These are phyloP conservation scores for Troides oblongomaculatus DNA, from an alignment of 2,888 invertebrate genomes.

Conservation along the genomic window DNA sequence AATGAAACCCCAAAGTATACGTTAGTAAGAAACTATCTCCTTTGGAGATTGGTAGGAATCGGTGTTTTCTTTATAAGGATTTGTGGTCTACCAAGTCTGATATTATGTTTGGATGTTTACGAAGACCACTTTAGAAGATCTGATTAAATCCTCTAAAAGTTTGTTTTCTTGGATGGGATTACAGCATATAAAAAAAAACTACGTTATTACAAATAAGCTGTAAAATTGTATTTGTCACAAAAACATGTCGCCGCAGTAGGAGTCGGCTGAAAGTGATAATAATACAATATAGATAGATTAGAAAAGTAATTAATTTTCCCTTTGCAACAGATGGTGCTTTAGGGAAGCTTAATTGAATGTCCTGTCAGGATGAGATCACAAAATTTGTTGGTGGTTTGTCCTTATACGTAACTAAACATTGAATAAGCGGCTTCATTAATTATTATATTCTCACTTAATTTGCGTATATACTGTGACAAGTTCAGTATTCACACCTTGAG, in stretches of 20 bases:
- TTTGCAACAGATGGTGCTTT: slow-evolving; percentile 22
- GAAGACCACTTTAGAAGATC: no score
- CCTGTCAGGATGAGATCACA: slow-evolving; percentile 22
- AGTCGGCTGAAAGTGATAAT: slow-evolving; percentile 10
- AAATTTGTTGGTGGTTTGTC: slow-evolving; percentile 24
- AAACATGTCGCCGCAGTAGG: slow-evolving; percentile 8
- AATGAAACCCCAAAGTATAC: no score
- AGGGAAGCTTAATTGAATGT: slow-evolving; percentile 23
- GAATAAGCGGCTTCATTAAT: slow-evolving; percentile 16
- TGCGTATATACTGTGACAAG: slow-evolving; percentile 17
- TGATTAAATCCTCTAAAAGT: no score
- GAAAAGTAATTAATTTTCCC: slow-evolving; percentile 22
- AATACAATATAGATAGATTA: slow-evolving; percentile 18
- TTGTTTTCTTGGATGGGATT: not conserved
- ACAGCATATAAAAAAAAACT: not conserved
- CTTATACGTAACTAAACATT: slow-evolving; percentile 20
- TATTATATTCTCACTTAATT: slow-evolving; percentile 18
- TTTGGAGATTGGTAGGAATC: no score
- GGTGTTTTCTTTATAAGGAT: no score
- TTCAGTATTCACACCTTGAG: slow-evolving; percentile 9
- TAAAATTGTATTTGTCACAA: not conserved
- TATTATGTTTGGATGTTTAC: no score
- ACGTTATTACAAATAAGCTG: not conserved
- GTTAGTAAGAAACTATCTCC: no score
- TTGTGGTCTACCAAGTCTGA: no score